Evolutionary conservation across 1,140 invertebrate genomes (phyloP).

Genomic region (Drosophila kanapiae): DNA sequence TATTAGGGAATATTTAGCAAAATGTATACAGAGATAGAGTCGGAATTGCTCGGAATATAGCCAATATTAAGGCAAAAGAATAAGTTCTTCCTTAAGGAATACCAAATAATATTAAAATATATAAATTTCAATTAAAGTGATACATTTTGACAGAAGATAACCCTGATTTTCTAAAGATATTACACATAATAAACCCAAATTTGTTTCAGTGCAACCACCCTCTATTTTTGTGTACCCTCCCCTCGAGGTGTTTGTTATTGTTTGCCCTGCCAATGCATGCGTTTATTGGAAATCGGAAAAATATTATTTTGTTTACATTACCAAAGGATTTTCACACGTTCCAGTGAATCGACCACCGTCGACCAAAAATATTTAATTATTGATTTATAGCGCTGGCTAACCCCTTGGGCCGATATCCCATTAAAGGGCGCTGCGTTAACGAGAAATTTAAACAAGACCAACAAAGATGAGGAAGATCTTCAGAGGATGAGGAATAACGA

Average conservation of each 20-base stretch:
- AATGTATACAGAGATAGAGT: neutral
- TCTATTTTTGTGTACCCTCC: neutral
- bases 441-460: slow-evolving; percentile 63
- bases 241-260: slow-evolving; percentile 56
- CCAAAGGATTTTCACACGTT: slow-evolving; percentile 82
- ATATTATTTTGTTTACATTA: slow-evolving; percentile 71
- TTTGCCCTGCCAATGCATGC: slow-evolving; percentile 48
- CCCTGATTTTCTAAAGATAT: neutral
- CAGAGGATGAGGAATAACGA: slow-evolving; percentile 50
- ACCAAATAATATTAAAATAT: neutral
- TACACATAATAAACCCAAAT: neutral
- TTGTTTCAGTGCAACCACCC: slow-evolving; percentile 19
- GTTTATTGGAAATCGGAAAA: slow-evolving; percentile 69
- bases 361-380: slow-evolving; percentile 72
- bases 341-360: slow-evolving; percentile 34
- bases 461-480: slow-evolving; percentile 18
- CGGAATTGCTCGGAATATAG: neutral
- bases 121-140: too few species aligned
- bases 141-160: too few species aligned
- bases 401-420: slow-evolving; percentile 36
- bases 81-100: neutral
- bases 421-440: slow-evolving; percentile 70
- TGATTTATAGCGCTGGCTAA: slow-evolving; percentile 67
- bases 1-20: neutral
- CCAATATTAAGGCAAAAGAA: neutral